A percentile compares a stretch with the other conserved stretches of the same genome.
Evolutionary conservation across 2,113 vertebrate genomes (phyloP).

Genomic region (Recurvirostra avosetta): DNA sequence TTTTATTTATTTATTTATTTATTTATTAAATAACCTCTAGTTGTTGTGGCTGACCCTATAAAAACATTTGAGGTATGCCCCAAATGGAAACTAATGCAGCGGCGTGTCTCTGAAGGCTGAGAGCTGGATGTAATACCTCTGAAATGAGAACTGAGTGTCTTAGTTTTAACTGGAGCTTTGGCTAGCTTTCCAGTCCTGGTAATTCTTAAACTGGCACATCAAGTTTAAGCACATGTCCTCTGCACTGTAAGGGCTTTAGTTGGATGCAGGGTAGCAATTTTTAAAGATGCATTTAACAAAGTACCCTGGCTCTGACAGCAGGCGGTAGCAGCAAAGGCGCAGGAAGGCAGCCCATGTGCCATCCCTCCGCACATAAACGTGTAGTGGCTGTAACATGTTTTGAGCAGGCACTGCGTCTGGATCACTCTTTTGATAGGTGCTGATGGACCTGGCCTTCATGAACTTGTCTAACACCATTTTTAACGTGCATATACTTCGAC

Average conservation of each 20-base stretch:
- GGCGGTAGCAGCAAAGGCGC: accelerated
- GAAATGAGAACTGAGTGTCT: background rate
- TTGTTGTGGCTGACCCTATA: background rate
- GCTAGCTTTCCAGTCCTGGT: background rate
- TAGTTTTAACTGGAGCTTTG: background rate
- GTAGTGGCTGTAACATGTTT: accelerated
- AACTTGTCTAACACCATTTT: background rate
- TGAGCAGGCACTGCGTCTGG: accelerated
- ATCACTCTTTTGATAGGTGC: background rate
- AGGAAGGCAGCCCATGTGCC: accelerated
- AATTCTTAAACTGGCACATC: background rate
- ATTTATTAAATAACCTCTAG: background rate
- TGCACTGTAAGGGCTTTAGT: background rate
- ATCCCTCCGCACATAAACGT: accelerated
- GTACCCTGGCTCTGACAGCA: background rate
- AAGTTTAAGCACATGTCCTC: background rate
- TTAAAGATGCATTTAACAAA: background rate
- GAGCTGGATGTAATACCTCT: background rate
- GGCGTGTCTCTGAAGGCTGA: background rate
- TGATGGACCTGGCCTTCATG: background rate
- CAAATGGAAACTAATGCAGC: background rate
- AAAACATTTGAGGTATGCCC: background rate
- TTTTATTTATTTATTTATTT: background rate
- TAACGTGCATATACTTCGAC: background rate
- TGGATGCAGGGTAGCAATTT: background rate